Conservation (phyloP, 2,888 invertebrate species). For the Synergus japonicus region DNA sequence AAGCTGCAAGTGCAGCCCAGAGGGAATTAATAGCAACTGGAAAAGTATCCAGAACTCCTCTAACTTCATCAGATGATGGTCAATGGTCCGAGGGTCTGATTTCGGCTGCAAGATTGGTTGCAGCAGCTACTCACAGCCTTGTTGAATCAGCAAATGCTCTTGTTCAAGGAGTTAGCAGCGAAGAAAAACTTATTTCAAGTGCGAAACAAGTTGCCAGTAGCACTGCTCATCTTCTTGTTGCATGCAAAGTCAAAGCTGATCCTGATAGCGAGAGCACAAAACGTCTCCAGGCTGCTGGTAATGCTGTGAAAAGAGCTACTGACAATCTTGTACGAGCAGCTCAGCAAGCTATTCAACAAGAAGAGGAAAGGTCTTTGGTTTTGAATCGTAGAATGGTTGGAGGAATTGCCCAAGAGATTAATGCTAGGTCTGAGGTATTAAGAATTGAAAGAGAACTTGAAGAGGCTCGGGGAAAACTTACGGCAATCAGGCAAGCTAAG, state of each 20-base stretch:
- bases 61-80: slow-evolving; percentile 94
- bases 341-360: slow-evolving; percentile 92
- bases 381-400: slow-evolving; percentile 96
- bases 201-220: slow-evolving; percentile 98
- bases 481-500: slow-evolving; percentile 95
- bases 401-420: slow-evolving; percentile 97
- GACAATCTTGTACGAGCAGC: slow-evolving; percentile 98
- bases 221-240: slow-evolving; percentile 97
- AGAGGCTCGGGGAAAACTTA: slow-evolving; percentile 93
- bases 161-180: slow-evolving; percentile 93
- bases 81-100: slow-evolving; percentile 99
- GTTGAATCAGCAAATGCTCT: slow-evolving; percentile 99
- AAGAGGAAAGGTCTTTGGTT: slow-evolving; percentile 94
- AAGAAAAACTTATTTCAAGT: slow-evolving; percentile 97
- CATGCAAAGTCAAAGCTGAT: slow-evolving; percentile 99
- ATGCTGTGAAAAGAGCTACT: slow-evolving; percentile 97
- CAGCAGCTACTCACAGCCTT: slow-evolving; percentile 97
- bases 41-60: slow-evolving; percentile 89
- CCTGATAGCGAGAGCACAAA: slow-evolving; percentile 96
- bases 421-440: slow-evolving; percentile 93
- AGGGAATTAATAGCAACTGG: slow-evolving; percentile 94
- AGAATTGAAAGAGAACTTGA: slow-evolving; percentile 96
- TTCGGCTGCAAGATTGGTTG: slow-evolving; percentile 96
- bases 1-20: slow-evolving; percentile 98
- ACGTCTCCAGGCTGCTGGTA: slow-evolving; percentile 94